A percentile compares a stretch with the other conserved stretches of the same genome.
Evolutionary conservation across 2,888 invertebrate species (phyloP).

Genomic region (Apantesis nais): DNA sequence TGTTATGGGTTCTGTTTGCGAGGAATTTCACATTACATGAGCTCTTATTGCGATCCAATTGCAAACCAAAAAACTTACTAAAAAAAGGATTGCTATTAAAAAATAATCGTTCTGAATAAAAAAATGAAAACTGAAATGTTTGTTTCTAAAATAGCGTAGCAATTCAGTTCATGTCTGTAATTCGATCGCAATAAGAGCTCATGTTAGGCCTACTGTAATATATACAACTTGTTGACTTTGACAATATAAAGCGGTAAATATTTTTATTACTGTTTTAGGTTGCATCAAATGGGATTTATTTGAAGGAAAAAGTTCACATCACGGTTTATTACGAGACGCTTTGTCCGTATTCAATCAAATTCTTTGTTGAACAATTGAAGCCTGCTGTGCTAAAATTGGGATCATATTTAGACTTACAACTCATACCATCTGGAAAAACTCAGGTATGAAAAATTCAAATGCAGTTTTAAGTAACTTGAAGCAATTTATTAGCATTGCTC

Average conservation of each 20-base stretch:
- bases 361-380: constrained; percentile 88
- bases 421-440: constrained; percentile 93
- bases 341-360: constrained; percentile 91
- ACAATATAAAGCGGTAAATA: not conserved
- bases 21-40: no score
- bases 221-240: not conserved
- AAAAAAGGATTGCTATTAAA: no score
- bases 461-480: not conserved
- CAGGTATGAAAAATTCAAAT: constrained; percentile 73
- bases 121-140: no score
- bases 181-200: no score
- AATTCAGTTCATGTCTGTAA: no score
- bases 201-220: no score
- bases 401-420: constrained; percentile 86
- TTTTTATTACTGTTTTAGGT: constrained; percentile 21
- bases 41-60: no score
- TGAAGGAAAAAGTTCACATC: constrained; percentile 48
- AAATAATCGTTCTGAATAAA: no score
- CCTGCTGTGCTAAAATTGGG: constrained; percentile 87
- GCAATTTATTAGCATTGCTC: not conserved
- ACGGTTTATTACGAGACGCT: constrained; percentile 90
- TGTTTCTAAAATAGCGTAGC: no score
- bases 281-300: constrained; percentile 9
- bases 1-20: no score
- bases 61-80: no score